These are phyloP conservation scores for Heliocidaris erythrogramma DNA, from an alignment of 35 echinoderm and acorn worm genomes.

Conservation along the genomic window DNA sequence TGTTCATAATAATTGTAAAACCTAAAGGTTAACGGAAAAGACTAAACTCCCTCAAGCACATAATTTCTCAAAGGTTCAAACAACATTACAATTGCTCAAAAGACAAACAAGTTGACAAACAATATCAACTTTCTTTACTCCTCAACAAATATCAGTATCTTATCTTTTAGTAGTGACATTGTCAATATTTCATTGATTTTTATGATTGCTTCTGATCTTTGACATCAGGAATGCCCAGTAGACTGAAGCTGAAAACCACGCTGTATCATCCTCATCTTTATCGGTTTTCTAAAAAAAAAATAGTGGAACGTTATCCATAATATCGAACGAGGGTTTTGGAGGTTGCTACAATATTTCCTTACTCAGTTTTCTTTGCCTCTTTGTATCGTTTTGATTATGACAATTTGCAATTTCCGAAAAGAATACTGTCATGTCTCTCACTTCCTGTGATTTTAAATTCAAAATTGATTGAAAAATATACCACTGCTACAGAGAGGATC, in stretches of 20 bases:
- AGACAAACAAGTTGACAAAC: not conserved
- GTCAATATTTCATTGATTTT: not conserved
- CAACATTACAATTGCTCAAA: not conserved
- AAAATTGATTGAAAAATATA: too few species aligned
- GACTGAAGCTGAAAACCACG: not conserved
- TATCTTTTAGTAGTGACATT: not conserved
- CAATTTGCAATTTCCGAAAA: not conserved
- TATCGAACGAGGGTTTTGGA: not conserved
- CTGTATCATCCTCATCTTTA: not conserved
- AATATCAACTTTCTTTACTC: not conserved
- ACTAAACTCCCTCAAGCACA: not conserved
- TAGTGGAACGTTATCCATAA: not conserved
- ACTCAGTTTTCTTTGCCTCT: not conserved
- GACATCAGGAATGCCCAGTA: not conserved
- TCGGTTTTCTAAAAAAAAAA: not conserved
- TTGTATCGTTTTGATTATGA: not conserved
- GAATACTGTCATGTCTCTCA: not conserved
- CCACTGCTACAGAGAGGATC: too few species aligned
- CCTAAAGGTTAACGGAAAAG: not conserved
- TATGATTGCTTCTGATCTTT: conserved; percentile 3
- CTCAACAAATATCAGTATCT: not conserved
- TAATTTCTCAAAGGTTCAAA: not conserved
- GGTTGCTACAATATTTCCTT: not conserved
- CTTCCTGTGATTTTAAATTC: not conserved
- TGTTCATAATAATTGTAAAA: not conserved